Base-by-base conservation (phyloP, 2,888 invertebrate species). In the Tubulanus polymorphus region DNA sequence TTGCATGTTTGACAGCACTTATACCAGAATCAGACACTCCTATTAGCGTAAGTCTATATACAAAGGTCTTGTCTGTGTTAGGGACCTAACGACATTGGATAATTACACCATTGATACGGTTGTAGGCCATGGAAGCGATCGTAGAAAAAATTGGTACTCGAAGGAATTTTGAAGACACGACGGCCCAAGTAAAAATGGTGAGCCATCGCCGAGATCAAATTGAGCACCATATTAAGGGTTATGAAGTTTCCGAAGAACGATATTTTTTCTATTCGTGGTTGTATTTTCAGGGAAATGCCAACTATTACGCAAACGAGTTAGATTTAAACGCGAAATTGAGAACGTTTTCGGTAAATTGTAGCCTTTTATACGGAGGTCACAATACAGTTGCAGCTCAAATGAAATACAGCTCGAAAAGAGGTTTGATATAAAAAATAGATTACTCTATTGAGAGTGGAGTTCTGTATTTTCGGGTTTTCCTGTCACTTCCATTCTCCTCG, bases 351-450 rank as follows among this genome's bases (percentile, higher is more conserved):
- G 72, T 67, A 41, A 76, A 73, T 55, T 68, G 72, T 53, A 69
- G 74, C 15, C 61, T 72, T 3, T 69, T 76, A 23, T 79, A 77
- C 60, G 73, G 75, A 27, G 79, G 79, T 2, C 73, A 72, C 61
- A 79, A 79, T 63, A 75, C 75, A 3, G 75, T 79, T 0, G 48
- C 61, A 1, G 74, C 76, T 1, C 79, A 79, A 55, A 63, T 79
- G 2, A 71, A 70, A 50, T 49, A 65, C 54, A 71, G 72, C 30
- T 70, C 72, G 1, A 73, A 74, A 53, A 57, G 77, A 69, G 70
- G 77, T 76, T 59, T 37, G 53, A 32, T 32, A 10, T n/a, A 32
- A n/a, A 32, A 32, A 32, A 32, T 32, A 32, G 10, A 12, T 32
- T 32, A n/a, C n/a, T n/a, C n/a, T n/a, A n/a, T n/a, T n/a, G n/a